phyloP scores from a whole-genome alignment of 1,140 invertebrate species.

The Papilio helenus region DNA sequence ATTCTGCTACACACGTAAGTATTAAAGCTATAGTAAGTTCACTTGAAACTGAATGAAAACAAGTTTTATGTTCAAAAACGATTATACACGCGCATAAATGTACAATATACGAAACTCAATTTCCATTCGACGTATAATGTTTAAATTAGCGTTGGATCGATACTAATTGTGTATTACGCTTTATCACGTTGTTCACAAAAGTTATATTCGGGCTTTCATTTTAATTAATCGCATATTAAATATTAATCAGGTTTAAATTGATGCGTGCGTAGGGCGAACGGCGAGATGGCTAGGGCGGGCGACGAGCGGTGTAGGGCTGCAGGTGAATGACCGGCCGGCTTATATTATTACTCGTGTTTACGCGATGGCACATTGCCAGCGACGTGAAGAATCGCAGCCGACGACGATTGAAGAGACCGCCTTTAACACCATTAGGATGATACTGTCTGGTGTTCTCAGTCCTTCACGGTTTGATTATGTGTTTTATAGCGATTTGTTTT shows the following conservation, averaged over 20 bases:
- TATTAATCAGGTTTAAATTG: neutral
- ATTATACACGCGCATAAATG: neutral
- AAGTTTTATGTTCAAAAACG: neutral
- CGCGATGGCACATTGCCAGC: conserved; percentile 5
- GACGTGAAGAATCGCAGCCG: conserved; percentile 18
- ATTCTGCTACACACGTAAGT: too few species aligned
- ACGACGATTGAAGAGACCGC: neutral
- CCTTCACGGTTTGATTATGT: neutral
- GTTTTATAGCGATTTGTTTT: neutral
- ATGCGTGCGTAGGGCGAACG: neutral
- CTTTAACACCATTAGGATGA: conserved; percentile 2
- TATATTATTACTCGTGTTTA: conserved; percentile 1
- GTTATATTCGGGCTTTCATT: neutral
- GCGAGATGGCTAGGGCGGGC: neutral
- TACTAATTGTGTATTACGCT: neutral
- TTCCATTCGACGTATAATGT: neutral
- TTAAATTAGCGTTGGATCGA: neutral
- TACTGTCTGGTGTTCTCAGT: neutral
- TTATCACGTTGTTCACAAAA: neutral
- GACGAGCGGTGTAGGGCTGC: neutral
- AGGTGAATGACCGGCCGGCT: neutral
- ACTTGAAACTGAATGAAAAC: too few species aligned
- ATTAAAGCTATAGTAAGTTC: too few species aligned
- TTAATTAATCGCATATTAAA: neutral
- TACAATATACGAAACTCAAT: neutral